Percentiles rank a stretch among this genome's conserved stretches.
These are phyloP conservation scores for Clepsis dumicolana DNA, from an alignment of 2,888 invertebrate genomes.

Conservation along the genomic window DNA sequence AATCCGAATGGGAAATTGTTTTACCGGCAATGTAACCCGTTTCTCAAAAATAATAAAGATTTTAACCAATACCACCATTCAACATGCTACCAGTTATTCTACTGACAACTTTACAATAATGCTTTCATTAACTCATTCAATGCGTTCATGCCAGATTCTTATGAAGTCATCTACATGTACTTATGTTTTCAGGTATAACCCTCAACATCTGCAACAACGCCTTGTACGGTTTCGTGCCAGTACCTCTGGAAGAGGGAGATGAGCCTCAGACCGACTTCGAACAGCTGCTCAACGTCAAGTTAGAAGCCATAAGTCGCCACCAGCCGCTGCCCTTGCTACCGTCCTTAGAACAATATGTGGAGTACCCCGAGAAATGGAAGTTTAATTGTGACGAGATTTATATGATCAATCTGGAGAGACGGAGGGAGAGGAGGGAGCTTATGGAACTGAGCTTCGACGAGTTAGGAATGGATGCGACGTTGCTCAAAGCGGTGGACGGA, in stretches of 20 bases:
- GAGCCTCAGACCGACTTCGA: constrained; percentile 88
- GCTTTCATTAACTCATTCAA: too few relatives aligned
- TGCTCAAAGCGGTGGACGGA: constrained; percentile 96
- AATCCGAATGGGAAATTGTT: too few relatives aligned
- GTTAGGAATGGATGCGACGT: constrained; percentile 91
- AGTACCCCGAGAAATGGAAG: constrained; percentile 84
- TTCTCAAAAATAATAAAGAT: too few relatives aligned
- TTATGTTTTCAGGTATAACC: constrained; percentile 57
- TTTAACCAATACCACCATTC: too few relatives aligned
- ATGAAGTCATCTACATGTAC: too few relatives aligned
- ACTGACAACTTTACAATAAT: too few relatives aligned
- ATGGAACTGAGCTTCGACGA: constrained; percentile 94
- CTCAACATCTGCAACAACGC: constrained; percentile 92
- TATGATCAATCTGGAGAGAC: constrained; percentile 95
- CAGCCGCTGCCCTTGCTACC: constrained; percentile 74
- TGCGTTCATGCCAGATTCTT: too few relatives aligned
- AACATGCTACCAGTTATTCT: too few relatives aligned
- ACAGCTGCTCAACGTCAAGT: constrained; percentile 91
- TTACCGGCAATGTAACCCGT: too few relatives aligned
- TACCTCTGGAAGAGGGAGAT: constrained; percentile 91
- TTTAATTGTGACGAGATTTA: constrained; percentile 93
- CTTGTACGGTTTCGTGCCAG: constrained; percentile 92
- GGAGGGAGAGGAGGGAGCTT: constrained; percentile 91
- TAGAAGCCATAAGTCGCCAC: constrained; percentile 89
- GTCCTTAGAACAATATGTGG: constrained; percentile 65